A percentile compares a stretch with the other conserved stretches of the same genome.
Evolutionary conservation across 2,113 vertebrate genomes (phyloP).

Genomic region (Chelonoidis abingdonii): DNA sequence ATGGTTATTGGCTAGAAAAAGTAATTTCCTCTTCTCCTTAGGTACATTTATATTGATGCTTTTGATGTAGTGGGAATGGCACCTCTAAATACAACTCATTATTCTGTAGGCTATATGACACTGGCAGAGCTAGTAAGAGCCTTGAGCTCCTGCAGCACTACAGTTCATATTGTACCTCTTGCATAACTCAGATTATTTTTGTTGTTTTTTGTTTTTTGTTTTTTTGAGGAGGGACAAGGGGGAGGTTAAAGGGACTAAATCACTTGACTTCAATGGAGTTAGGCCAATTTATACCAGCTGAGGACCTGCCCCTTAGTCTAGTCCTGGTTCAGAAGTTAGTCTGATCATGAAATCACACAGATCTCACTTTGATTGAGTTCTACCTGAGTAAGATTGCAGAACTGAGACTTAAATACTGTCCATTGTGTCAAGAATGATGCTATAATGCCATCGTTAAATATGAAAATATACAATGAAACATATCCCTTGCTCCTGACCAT

Average conservation of each 20-base stretch:
- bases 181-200: rapidly evolving
- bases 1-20: neutral
- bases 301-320: neutral
- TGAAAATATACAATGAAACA: neutral
- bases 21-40: neutral
- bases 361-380: neutral
- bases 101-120: neutral
- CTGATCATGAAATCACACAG: neutral
- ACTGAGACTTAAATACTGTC: neutral
- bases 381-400: neutral
- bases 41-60: neutral
- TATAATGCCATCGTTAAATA: rapidly evolving
- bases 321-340: neutral
- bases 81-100: neutral
- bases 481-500: no score
- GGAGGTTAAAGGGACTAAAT: neutral
- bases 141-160: neutral
- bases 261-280: neutral
- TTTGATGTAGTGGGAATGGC: neutral
- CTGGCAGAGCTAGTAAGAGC: neutral
- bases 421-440: neutral
- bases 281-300: neutral
- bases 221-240: neutral
- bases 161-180: neutral
- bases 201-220: neutral